Evolutionary conservation across 2,888 invertebrate species (phyloP), one percentile per base, ranked within the genome.

Genomic region (Mantis religiosa): DNA sequence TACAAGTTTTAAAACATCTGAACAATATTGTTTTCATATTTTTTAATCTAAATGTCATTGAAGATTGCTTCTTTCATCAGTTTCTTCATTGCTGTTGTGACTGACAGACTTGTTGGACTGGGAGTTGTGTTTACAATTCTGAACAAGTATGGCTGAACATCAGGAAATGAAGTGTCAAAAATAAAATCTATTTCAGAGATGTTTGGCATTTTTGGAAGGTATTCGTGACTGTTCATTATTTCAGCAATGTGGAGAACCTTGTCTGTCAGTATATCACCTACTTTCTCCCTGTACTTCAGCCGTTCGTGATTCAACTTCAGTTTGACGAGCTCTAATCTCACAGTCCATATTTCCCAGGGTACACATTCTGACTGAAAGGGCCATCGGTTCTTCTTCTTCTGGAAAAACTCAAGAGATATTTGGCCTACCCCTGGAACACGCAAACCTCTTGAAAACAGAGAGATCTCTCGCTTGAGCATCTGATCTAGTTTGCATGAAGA

Each of bases 281-380:
- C 96, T 93, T 96, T 96, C 93, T 99, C 99, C 90, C 98, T 95
- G 92, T 97, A 97, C 91, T 96, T 95, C 93, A 97, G 97, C 91
- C 98, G 94, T 92, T 98, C 98, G 12, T 97, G 97, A 92, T 98
- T 98, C 93, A 96, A 97, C 90, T 96, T 96, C 88, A 98, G 94
- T 91, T 97, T 96, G 47, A 98, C 96, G 82, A 99, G 95, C 93
- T 99, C 98, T 91, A 99, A 95, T 91, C 97, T 96, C 12, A 99
- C 95, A 71, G 98, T 99, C 99, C 99, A 99, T 89, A 99, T 98
- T 93, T 99, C 99, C 99, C 99, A 99, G 0, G 99, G 98, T 92
- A 98, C 97, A 92, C 97, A 97, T 92, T 99, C 99, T 9, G 97
- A 95, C 91, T 96, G 96, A 93, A 99, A 98, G 47, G 97, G 96